Evolutionary conservation across 2,797 vertebrate species (phyloP).

Genomic region (Rhincodon typus): DNA sequence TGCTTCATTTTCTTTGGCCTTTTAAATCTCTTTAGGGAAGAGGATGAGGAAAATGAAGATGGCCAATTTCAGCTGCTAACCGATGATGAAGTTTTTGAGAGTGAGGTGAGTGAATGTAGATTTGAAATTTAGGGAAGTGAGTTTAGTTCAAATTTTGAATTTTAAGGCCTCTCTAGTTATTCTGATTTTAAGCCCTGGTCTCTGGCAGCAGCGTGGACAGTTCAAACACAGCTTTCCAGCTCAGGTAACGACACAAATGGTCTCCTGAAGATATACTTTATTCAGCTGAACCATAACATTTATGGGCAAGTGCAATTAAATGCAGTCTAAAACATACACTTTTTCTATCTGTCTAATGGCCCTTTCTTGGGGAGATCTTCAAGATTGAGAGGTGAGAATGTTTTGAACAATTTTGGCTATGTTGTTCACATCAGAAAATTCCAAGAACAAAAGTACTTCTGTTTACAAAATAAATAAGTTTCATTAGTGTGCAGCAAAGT

Average conservation of each 20-base stretch:
- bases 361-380: neutral
- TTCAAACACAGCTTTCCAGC: neutral
- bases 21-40: conserved; percentile 45
- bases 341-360: neutral
- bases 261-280: neutral
- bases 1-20: neutral
- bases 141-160: neutral
- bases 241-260: neutral
- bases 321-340: neutral
- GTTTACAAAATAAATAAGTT: no score
- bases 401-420: neutral
- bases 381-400: neutral
- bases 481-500: neutral
- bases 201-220: neutral
- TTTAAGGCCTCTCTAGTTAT: neutral
- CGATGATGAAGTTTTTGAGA: conserved; percentile 50
- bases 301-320: neutral
- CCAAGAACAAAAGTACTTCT: no score
- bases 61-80: conserved; percentile 80
- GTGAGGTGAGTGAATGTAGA: conserved; percentile 40
- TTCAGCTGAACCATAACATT: neutral
- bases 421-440: neutral
- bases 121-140: neutral
- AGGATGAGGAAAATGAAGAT: conserved; percentile 68
- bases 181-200: neutral